Evolutionary conservation across 2,797 vertebrate species (phyloP).

Genomic region (Dromococcyx pavoninus): DNA sequence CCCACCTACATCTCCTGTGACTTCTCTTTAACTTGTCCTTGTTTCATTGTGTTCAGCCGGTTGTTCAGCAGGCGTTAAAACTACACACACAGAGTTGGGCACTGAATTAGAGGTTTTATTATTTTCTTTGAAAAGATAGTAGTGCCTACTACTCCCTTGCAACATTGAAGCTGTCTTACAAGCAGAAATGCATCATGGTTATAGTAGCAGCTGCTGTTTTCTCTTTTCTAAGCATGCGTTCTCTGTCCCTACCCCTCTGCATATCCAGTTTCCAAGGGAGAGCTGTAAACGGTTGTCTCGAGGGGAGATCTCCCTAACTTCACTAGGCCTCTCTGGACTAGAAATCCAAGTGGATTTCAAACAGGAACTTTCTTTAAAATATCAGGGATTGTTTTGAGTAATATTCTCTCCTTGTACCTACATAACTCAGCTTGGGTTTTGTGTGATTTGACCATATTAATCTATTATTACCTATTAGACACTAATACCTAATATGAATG

Average conservation of each 20-base stretch:
- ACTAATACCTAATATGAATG: background rate
- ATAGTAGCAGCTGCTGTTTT: conserved; percentile 22
- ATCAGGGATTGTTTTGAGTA: background rate
- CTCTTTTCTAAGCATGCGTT: conserved; percentile 1
- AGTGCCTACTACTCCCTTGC: background rate
- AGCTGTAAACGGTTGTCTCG: background rate
- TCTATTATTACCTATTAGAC: background rate
- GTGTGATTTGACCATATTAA: background rate
- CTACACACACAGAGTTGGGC: background rate
- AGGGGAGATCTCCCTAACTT: background rate
- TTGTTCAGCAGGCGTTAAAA: background rate
- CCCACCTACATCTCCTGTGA: background rate
- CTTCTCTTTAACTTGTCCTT: background rate
- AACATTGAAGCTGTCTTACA: background rate
- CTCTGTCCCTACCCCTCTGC: background rate
- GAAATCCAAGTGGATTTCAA: background rate
- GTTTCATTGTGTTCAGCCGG: background rate
- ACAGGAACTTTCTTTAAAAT: background rate
- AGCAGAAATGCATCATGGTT: background rate
- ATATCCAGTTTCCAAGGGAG: conserved; percentile 24
- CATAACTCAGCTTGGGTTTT: background rate
- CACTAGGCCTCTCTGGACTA: background rate
- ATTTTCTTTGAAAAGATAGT: background rate
- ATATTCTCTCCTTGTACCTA: background rate
- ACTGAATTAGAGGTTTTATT: background rate